Base-by-base conservation (phyloP, 2,113 vertebrate species). In the Lepus europaeus region DNA sequence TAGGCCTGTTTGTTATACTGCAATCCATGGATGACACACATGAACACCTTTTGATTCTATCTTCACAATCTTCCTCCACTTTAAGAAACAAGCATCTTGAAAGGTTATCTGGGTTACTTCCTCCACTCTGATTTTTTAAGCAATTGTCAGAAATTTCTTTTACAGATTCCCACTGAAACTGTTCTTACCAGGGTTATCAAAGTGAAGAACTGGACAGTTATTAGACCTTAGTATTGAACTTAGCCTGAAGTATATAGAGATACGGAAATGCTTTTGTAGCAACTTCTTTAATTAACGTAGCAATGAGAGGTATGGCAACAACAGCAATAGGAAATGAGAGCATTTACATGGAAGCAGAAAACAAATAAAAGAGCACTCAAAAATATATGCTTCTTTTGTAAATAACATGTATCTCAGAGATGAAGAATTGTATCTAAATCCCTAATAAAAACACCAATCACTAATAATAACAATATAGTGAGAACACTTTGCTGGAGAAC, bases 381-480 rank as follows among this genome's bases (percentile, higher is more conserved):
- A 78, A 74, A 74, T 69, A 45, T 64, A 31, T 19, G 8, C 36
- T 87, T 7, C 27, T 82, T 87, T 87, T 89, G n/a, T 49, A 91
- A 83, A 33, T 66, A 70, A 53, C 11, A 59, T 66, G 66, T 20
- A 76, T 49, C 93, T 94, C 17, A 72, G 56, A 68, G 27, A 45
- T 72, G 14, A 36, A 11, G 72, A 70, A 72, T 23, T 78, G 9
- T 3, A 81, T 25, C 63, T 25, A 12, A 10, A 93, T 1, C 3
- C 33, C 29, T 93, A 74, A 78, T 61, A 82, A 95, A 96, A 92
- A 20, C 33, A 53, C 20, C 4, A 63, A 45, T 64, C 36, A 59
- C n/a, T 69, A 76, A 51, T 13, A 25, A 20, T 84, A 94, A 64
- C 22, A 76, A 76, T 59, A 74, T 4, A 19, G 2, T 17, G 14